phyloP scores from a whole-genome alignment of 2,888 invertebrate genomes.

The Pheosia tremula region DNA sequence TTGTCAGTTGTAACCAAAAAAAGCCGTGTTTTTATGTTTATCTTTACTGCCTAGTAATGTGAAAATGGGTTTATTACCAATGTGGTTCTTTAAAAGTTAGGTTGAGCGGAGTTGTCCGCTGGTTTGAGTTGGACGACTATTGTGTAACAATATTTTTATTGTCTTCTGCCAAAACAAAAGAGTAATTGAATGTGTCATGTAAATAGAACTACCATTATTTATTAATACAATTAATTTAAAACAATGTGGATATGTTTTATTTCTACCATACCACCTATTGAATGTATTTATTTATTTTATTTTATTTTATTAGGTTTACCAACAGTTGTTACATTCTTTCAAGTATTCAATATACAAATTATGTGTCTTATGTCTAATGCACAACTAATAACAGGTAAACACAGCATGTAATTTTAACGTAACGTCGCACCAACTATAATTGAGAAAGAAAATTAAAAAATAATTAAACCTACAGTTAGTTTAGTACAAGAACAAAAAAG shows the following conservation, averaged over 20 bases:
- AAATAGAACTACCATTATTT: conserved; percentile 85
- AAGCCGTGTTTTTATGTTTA: conserved; percentile 36
- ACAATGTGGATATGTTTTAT: conserved; percentile 26
- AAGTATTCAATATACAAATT: too few relatives aligned
- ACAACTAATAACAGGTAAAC: too few relatives aligned
- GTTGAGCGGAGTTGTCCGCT: conserved; percentile 33
- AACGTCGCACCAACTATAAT: too few relatives aligned
- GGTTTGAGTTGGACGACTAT: conserved; percentile 60
- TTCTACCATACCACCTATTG: background rate
- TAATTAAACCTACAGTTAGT: too few relatives aligned
- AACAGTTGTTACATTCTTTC: too few relatives aligned
- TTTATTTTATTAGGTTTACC: too few relatives aligned
- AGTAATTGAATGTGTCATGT: conserved; percentile 83
- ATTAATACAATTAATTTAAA: conserved; percentile 85
- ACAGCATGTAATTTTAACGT: too few relatives aligned
- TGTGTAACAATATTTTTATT: conserved; percentile 82
- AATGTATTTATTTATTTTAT: too few relatives aligned
- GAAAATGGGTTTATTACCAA: conserved; percentile 64
- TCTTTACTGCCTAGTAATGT: conserved; percentile 47
- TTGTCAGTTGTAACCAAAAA: conserved; percentile 77
- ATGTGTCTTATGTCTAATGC: too few relatives aligned
- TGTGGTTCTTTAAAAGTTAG: conserved; percentile 57
- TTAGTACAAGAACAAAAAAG: too few relatives aligned
- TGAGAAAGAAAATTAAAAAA: too few relatives aligned
- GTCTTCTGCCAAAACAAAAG: conserved; percentile 84